Percentiles rank a stretch among this genome's conserved stretches.
These are phyloP conservation scores for Cotesia glomerata DNA, from an alignment of 1,140 invertebrate genomes.

Conservation along the genomic window DNA sequence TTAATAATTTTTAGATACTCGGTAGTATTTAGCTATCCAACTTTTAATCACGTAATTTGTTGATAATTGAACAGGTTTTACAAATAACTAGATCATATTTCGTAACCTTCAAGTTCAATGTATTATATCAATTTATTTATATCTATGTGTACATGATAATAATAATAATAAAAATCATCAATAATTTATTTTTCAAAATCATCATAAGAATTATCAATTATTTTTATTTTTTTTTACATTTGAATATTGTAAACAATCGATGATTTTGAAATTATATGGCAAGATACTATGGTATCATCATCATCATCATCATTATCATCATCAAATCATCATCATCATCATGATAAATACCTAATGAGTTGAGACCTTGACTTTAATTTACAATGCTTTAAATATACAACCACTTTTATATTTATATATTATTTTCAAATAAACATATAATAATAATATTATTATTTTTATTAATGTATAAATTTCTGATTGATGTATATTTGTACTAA, in stretches of 20 bases:
- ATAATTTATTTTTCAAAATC: background rate
- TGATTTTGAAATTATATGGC: background rate
- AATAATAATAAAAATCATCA: background rate
- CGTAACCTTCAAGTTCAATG: background rate
- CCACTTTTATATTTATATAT: background rate
- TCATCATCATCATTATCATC: too few relatives aligned
- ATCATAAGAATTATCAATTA: background rate
- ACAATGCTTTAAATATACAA: background rate
- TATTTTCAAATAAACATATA: background rate
- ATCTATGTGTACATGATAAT: background rate
- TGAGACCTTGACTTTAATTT: constrained; percentile 5
- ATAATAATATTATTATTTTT: background rate
- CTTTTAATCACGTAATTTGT: background rate
- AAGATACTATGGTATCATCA: background rate
- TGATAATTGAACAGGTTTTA: background rate
- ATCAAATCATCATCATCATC: too few relatives aligned
- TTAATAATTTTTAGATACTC: background rate
- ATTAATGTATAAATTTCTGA: too few relatives aligned
- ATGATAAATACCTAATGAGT: background rate
- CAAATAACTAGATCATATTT: background rate
- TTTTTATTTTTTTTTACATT: background rate
- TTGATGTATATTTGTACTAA: background rate
- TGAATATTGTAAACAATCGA: constrained; percentile 7
- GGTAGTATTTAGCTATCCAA: background rate
- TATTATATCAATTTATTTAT: background rate